Base-by-base conservation (phyloP, 2,113 vertebrate species). In the Tragelaphus imberbis region DNA sequence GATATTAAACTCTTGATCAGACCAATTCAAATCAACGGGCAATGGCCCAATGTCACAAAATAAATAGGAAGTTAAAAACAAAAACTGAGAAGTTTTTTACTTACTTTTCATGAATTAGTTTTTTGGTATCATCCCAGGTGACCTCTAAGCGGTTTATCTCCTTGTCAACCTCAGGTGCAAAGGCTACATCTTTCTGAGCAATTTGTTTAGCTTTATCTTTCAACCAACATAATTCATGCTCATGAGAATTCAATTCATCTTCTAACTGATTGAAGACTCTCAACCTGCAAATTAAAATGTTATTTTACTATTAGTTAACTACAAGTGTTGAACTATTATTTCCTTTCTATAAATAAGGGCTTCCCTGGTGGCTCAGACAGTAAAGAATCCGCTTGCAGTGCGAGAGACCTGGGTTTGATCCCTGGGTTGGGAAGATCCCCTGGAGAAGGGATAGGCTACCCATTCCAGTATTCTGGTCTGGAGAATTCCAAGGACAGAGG, bases 71-170 rank as follows among this genome's bases (percentile, higher is more conserved):
- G 40, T 33, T 90, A n/a, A 27, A 91, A 87, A 36, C 9, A 58
- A 75, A 77, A 53, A 59, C 65, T 36, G 17, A 14, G 16, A n/a
- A 51, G 2, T 56, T 16, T 71, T 53, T 84, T 86, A 98, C 98
- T 99, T 99, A 99, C 99, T 99, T 99, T 90, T 99, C 99, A 25
- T 98, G 98, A 98, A 99, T 99, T 63, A 99, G 96, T 81, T 96
- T 99, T 96, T 98, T 99, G 61, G 99, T 99, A 30, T 99, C 99
- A 55, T 99, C 98, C 99, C 99, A 99, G 91, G 99, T 98, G 58
- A 98, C 98, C 91, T 99, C 98, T 92, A 99, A 98, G 68, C 98
- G 47, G 51, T 99, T 98, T 93, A 99, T 98, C 91, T 99, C 99
- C 97, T 98, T 99, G 53, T 99, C 99, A 11, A 99, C 99, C 95